Base-by-base conservation (phyloP, 2,797 vertebrate genomes). In the Myripristis murdjan region DNA sequence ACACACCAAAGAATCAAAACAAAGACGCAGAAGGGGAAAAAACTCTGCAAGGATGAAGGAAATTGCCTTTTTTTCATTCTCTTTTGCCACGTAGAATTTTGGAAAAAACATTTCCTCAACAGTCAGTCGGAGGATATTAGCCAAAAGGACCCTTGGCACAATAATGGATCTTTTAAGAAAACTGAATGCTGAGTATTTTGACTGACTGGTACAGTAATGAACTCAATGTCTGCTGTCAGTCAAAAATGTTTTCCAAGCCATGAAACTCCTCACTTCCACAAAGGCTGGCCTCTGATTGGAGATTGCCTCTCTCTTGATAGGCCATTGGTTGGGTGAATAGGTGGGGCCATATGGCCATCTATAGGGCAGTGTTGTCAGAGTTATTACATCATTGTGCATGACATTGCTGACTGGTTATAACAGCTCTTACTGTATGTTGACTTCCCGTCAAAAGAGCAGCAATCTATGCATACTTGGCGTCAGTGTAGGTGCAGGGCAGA, bases 71-170 rank as follows among this genome's bases (percentile, higher is more conserved):
- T 41, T 73, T 70, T 64, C 31, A 51, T 69, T 72, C 64, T 73
- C 28, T 81, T 84, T 84, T 81, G 75, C 79, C 70, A 75, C 64
- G 23, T 68, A 46, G 48, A 77, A 69, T 75, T 84, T 53, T 73
- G 70, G 74, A 77, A 83, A 86, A 90, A 93, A 91, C 82, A 91
- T 78, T 85, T 86, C 81, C 70, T 79, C 72, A 55, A 56, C 58
- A 78, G 81, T 71, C 83, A 86, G 68, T 44, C 75, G 68, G 73
- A 68, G 67, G 16, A 80, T 66, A 75, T 75, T 71, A 83, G 73
- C 73, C 81, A 88, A 85, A 80, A 75, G 44, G 68, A 57, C 76
- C 57, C 64, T 52, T 65, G 69, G 82, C 43, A 68, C 59, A 80
- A 66, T 85, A 83, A 81, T 26, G n/a, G 64, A 79, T 65, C 60